Evolutionary conservation across 1,140 invertebrate genomes (phyloP).

Genomic region (Papilio dardanus): DNA sequence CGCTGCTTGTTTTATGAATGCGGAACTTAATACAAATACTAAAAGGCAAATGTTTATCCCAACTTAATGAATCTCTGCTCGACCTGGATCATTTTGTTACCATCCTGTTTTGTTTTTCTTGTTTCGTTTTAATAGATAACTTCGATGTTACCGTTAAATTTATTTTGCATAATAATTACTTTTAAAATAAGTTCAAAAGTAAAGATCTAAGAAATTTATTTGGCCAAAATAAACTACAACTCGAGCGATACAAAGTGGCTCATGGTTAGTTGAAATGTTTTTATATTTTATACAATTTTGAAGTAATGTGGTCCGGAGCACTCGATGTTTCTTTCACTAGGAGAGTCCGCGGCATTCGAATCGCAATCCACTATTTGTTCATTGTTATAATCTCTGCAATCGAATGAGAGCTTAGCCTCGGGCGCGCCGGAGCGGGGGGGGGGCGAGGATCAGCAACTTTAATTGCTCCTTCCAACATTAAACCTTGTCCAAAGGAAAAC

Average conservation of each 20-base stretch:
- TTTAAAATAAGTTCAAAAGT: neutral
- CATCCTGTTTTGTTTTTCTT: neutral
- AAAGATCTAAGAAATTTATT: neutral
- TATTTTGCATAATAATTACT: neutral
- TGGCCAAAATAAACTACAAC: neutral
- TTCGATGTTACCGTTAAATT: neutral
- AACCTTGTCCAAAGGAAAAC: neutral
- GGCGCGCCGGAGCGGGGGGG: neutral
- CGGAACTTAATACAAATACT: slow-evolving; percentile 32
- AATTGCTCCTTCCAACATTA: slow-evolving; percentile 23
- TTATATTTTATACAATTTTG: neutral
- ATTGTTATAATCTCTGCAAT: slow-evolving; percentile 15
- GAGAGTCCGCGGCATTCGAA: neutral
- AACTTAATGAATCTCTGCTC: slow-evolving; percentile 2
- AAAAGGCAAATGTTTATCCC: slow-evolving; percentile 29
- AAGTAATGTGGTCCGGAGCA: neutral
- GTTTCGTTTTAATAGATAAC: neutral
- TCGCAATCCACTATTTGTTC: slow-evolving; percentile 4
- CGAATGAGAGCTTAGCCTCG: neutral
- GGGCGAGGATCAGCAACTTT: neutral
- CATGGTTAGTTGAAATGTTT: neutral
- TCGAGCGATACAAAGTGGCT: neutral
- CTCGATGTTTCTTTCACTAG: neutral
- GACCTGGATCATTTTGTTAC: neutral
- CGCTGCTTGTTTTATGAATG: slow-evolving; percentile 19